Conservation (phyloP, 2,113 vertebrate species). For the Aramus guarauna region DNA sequence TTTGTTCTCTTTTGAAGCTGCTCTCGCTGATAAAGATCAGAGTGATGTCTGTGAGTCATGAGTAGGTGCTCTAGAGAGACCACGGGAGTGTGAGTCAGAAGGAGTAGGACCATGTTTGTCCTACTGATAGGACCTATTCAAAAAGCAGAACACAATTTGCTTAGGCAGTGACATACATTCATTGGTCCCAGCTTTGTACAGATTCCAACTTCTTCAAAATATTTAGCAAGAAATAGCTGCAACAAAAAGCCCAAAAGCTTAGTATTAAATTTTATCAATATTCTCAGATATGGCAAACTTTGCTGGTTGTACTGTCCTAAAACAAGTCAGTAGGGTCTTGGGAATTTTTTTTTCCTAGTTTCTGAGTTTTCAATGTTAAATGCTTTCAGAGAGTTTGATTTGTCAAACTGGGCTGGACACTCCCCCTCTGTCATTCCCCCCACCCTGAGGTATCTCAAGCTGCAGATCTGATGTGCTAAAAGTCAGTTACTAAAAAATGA, state of each 20-base stretch:
- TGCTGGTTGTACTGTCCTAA: background rate
- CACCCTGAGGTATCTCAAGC: background rate
- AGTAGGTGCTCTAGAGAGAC: constrained; percentile 6
- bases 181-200: background rate
- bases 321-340: background rate
- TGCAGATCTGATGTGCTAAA: background rate
- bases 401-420: background rate
- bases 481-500: background rate
- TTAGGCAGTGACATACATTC: background rate
- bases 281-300: background rate
- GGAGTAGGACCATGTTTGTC: background rate
- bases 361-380: background rate
- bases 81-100: constrained; percentile 1
- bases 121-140: background rate
- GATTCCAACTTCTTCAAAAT: constrained; percentile 7
- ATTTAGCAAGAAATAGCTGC: background rate
- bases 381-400: background rate
- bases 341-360: background rate
- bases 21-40: background rate
- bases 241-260: background rate
- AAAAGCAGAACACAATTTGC: constrained; percentile 9
- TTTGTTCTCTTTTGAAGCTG: background rate
- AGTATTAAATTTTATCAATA: background rate
- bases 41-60: constrained; percentile 17
- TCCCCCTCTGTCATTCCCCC: too few species aligned